A percentile compares a stretch with the other conserved stretches of the same genome.
Evolutionary conservation across 1,140 invertebrate species (phyloP).

Genomic region (Drosophila equinoxialis): DNA sequence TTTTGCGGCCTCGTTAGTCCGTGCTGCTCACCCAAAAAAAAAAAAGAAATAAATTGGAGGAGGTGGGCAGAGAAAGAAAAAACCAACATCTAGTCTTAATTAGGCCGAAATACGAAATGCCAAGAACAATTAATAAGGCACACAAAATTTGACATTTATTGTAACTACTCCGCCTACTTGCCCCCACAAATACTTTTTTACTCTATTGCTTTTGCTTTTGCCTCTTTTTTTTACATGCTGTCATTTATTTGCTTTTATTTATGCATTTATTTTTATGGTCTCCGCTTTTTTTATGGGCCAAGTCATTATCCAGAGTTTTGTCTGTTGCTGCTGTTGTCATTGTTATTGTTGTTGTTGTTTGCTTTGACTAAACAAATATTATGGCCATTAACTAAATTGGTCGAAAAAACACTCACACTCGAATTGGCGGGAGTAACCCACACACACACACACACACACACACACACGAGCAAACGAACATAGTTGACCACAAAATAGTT

Average conservation of each 20-base stretch:
- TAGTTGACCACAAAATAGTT: slow-evolving; percentile 11
- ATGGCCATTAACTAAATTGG: slow-evolving; percentile 79
- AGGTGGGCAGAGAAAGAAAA: slow-evolving; percentile 14
- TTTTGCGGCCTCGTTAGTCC: slow-evolving; percentile 14
- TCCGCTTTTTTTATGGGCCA: slow-evolving; percentile 66
- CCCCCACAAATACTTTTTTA: slow-evolving; percentile 45
- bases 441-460: not conserved
- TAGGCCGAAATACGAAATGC: slow-evolving; percentile 58
- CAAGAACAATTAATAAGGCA: slow-evolving; percentile 72
- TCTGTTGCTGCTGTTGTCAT: slow-evolving; percentile 24
- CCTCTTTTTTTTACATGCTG: slow-evolving; percentile 61
- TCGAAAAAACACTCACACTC: slow-evolving; percentile 51
- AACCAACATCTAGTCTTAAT: slow-evolving; percentile 72
- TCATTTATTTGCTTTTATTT: slow-evolving; percentile 80
- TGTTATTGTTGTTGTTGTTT: slow-evolving; percentile 67
- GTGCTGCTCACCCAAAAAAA: slow-evolving; percentile 10
- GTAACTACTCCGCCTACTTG: slow-evolving; percentile 40
- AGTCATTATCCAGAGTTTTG: slow-evolving; percentile 61
- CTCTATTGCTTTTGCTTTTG: not conserved
- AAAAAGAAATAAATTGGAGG: not conserved
- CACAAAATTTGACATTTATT: slow-evolving; percentile 78
- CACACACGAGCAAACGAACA: not conserved
- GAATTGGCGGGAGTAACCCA: not conserved
- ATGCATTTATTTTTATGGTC: slow-evolving; percentile 78
- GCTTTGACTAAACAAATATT: slow-evolving; percentile 80